Evolutionary conservation across 1,140 invertebrate genomes (phyloP).

Genomic region (Drosophila nasuta): DNA sequence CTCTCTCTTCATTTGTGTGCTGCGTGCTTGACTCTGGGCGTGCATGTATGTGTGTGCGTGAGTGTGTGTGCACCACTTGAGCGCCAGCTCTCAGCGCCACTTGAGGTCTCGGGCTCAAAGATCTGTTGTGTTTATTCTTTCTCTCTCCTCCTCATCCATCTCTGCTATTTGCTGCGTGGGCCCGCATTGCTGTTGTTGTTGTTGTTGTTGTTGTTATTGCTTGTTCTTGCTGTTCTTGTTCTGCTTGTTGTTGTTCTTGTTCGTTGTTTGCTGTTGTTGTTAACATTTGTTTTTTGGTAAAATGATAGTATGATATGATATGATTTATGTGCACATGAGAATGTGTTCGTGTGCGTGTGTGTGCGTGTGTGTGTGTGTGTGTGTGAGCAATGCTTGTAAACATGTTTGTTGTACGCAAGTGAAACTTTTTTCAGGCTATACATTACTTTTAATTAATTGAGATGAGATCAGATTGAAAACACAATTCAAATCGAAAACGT

Average conservation of each 20-base stretch:
- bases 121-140: slow-evolving; percentile 21
- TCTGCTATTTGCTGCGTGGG: slow-evolving; percentile 52
- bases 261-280: slow-evolving; percentile 35
- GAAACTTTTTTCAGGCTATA: neutral
- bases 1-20: neutral
- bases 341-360: neutral
- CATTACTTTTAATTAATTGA: slow-evolving; percentile 4
- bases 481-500: neutral
- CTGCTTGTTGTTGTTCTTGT: slow-evolving; percentile 30
- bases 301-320: slow-evolving; percentile 55
- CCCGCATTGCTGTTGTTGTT: slow-evolving; percentile 61
- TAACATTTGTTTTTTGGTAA: slow-evolving; percentile 66
- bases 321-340: slow-evolving; percentile 24
- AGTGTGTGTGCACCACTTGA: slow-evolving; percentile 1
- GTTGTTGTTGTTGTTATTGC: slow-evolving; percentile 41
- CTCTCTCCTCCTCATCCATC: neutral
- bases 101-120: slow-evolving; percentile 46
- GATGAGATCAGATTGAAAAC: neutral
- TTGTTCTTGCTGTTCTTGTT: slow-evolving; percentile 36
- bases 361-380: neutral
- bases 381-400: neutral
- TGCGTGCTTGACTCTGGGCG: neutral
- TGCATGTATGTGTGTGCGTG: neutral
- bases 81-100: slow-evolving; percentile 43
- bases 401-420: neutral